These are phyloP conservation scores for Lathamus discolor DNA, from an alignment of 2,113 vertebrate genomes.

Conservation along the genomic window DNA sequence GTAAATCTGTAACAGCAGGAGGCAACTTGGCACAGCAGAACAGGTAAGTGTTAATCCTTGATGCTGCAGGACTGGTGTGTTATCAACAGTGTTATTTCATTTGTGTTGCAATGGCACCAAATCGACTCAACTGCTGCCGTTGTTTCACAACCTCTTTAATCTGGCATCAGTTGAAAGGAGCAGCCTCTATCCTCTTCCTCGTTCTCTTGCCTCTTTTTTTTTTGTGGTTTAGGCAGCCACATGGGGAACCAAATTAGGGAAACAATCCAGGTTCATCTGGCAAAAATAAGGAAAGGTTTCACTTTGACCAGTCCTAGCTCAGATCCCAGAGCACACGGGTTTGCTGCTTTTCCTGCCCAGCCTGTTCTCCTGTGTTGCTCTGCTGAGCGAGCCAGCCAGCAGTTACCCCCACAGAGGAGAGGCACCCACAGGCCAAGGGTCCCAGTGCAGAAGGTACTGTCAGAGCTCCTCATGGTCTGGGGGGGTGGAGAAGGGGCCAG, in stretches of 20 bases:
- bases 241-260: neutral
- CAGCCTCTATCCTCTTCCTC: conserved; percentile 7
- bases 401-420: rapidly evolving
- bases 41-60: conserved; percentile 16
- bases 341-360: neutral
- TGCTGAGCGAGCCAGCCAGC: neutral
- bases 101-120: conserved; percentile 14
- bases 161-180: conserved; percentile 21
- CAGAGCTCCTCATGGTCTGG: neutral
- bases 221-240: neutral
- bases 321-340: rapidly evolving
- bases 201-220: neutral
- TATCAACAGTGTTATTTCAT: conserved; percentile 3
- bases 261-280: neutral
- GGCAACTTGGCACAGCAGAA: neutral
- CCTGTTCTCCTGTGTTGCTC: neutral
- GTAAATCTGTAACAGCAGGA: neutral
- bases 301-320: neutral
- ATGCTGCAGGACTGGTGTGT: neutral
- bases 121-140: neutral
- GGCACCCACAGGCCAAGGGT: rapidly evolving
- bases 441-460: rapidly evolving
- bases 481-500: rapidly evolving
- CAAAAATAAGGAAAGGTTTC: conserved; percentile 7
- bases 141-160: neutral